phyloP scores from a whole-genome alignment of 2,888 invertebrate species.

The Silvanus unidentatus region DNA sequence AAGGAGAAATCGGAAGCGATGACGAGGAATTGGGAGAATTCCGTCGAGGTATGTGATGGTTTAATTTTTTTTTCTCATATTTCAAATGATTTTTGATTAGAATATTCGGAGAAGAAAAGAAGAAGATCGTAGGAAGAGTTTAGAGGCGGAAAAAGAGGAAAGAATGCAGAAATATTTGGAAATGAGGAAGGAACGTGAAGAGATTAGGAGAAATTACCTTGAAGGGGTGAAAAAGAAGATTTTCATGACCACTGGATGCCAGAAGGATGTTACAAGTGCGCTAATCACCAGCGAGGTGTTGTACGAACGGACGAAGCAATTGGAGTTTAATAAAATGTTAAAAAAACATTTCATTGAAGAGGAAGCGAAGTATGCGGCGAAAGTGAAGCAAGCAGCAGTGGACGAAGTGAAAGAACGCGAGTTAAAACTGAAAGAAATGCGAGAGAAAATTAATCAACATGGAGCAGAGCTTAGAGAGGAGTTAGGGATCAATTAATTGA shows the following conservation, averaged over 20 bases:
- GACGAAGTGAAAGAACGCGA: slow-evolving; percentile 29
- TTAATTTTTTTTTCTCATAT: too few relatives aligned
- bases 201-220: slow-evolving; percentile 29
- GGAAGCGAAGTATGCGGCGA: slow-evolving; percentile 27
- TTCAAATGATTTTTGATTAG: slow-evolving; percentile 16
- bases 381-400: slow-evolving; percentile 26
- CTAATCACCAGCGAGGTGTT: slow-evolving; percentile 35
- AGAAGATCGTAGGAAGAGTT: slow-evolving; percentile 21
- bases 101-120: slow-evolving; percentile 30
- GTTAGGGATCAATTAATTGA: slow-evolving; percentile 19
- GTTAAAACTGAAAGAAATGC: slow-evolving; percentile 23
- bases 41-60: slow-evolving; percentile 37
- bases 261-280: slow-evolving; percentile 35
- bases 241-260: slow-evolving; percentile 33
- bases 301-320: slow-evolving; percentile 37
- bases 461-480: slow-evolving; percentile 22
- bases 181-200: slow-evolving; percentile 28
- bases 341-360: slow-evolving; percentile 35
- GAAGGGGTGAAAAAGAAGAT: slow-evolving; percentile 32
- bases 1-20: slow-evolving; percentile 44
- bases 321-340: slow-evolving; percentile 33
- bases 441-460: slow-evolving; percentile 26
- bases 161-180: slow-evolving; percentile 22
- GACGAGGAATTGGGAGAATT: slow-evolving; percentile 46
- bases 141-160: slow-evolving; percentile 26